Base-by-base conservation (phyloP, 2,113 vertebrate species). In the Neotragus pygmaeus region DNA sequence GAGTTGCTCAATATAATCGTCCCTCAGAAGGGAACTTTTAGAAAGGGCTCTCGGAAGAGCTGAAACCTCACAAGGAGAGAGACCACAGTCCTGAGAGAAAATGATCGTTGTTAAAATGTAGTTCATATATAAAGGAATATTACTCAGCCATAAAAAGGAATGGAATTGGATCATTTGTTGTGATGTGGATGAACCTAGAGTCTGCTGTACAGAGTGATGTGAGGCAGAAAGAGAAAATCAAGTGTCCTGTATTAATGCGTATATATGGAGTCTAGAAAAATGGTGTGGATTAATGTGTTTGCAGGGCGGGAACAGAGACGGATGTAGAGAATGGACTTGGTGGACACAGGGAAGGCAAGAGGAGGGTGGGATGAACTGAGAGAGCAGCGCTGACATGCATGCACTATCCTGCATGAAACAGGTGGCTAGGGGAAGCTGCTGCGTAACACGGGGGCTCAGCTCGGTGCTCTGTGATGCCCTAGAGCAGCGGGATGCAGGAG, bases 11-110 rank as follows among this genome's bases (percentile, higher is more conserved):
- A 17, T 77, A 39, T 73, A 86, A 23, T 64, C 21, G 25, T 77
- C 57, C 15, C 27, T 55, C 7, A 57, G 60, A 94, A 94, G n/a
- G 75, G 45, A 86, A 90, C 39, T 49, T 93, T 81, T 25, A 58
- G n/a, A 62, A 60, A 81, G 36, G 19, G n/a, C 4, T 60, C 30
- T 90, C 3, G 1, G 36, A 92, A 94, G 77, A 82, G 16, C 19
- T 66, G 36, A 84, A 83, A 66, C 8, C 43, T 36, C 16, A 36
- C 49, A 80, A 88, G 33, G 23, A 92, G 36, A 51, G 15, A 95
- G 14, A 77, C 36, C 19, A 80, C 39, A 5, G 2, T 45, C 45
- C 33, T 94, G 55, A 77, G 60, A 90, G 55, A 66, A 90, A 17
- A 82, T 66, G 51, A n/a, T 17, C 33, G 4, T 51, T 88, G n/a